Evolutionary conservation across 2,113 vertebrate genomes (phyloP).

Genomic region (Microcebus lehilahytsara): DNA sequence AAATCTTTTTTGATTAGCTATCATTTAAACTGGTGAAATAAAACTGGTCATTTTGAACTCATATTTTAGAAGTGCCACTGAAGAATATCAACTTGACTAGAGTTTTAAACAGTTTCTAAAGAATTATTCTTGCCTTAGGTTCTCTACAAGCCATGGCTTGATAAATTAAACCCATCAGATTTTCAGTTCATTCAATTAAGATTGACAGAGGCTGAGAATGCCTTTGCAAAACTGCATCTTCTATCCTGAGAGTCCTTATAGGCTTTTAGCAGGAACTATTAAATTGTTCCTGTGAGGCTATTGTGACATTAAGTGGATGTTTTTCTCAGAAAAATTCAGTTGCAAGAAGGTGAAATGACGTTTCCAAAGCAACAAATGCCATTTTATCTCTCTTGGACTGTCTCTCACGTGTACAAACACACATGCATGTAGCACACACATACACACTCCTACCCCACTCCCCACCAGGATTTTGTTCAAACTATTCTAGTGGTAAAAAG

Average conservation of each 20-base stretch:
- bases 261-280: slow-evolving; percentile 58
- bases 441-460: not conserved
- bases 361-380: slow-evolving; percentile 67
- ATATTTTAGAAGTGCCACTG: not conserved
- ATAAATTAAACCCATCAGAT: slow-evolving; percentile 8
- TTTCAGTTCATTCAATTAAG: slow-evolving; percentile 35
- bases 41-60: not conserved
- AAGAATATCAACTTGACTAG: not conserved
- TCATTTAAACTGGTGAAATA: slow-evolving; percentile 17
- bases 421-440: not conserved
- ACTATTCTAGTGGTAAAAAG: not conserved
- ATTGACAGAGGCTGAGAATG: not conserved
- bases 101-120: slow-evolving; percentile 35
- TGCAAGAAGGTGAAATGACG: slow-evolving; percentile 42
- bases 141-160: not conserved
- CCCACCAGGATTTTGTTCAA: not conserved
- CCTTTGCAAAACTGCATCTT: slow-evolving; percentile 31
- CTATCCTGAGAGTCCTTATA: not conserved
- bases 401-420: not conserved
- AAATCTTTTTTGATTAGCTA: not conserved
- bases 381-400: not conserved
- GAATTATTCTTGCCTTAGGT: not conserved
- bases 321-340: slow-evolving; percentile 61
- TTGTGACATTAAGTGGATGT: slow-evolving; percentile 59
- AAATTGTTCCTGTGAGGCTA: slow-evolving; percentile 50